Percentiles rank a stretch among this genome's conserved stretches.
Evolutionary conservation across 2,797 vertebrate genomes (phyloP).

Genomic region (Tapera naevia): DNA sequence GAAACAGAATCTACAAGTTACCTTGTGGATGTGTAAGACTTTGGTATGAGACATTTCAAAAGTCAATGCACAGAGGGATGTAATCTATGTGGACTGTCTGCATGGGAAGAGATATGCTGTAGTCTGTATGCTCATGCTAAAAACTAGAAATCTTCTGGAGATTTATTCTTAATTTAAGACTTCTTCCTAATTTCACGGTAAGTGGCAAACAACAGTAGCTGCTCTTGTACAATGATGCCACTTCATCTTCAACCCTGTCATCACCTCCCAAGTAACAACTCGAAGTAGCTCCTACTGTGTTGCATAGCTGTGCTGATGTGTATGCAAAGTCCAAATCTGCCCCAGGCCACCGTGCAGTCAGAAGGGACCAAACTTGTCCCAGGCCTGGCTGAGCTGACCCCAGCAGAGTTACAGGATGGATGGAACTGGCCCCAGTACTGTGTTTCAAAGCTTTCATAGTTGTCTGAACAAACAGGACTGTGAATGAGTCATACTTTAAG

Average conservation of each 20-base stretch:
- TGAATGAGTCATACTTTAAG: conserved; percentile 34
- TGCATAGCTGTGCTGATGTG: not conserved
- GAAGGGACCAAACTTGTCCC: not conserved
- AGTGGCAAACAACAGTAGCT: not conserved
- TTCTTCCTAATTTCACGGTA: not conserved
- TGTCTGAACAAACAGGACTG: conserved; percentile 19
- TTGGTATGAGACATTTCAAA: rapidly evolving
- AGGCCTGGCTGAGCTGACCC: not conserved
- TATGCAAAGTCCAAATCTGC: not conserved
- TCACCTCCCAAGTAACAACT: rapidly evolving
- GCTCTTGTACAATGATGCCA: rapidly evolving
- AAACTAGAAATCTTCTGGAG: not conserved
- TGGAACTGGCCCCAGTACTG: not conserved
- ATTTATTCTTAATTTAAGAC: not conserved
- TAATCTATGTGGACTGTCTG: rapidly evolving
- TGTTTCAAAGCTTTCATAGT: conserved; percentile 6
- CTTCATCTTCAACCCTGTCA: not conserved
- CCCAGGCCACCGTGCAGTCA: rapidly evolving
- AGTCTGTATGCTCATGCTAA: not conserved
- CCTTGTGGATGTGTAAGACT: rapidly evolving
- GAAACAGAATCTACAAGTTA: not conserved
- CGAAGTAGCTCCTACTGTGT: not conserved
- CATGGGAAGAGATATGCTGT: rapidly evolving
- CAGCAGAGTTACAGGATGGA: not conserved
- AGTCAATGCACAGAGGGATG: not conserved